A percentile compares a stretch with the other conserved stretches of the same genome.
Conservation (phyloP, 2,113 vertebrate genomes). For the Melanerpes formicivorus region DNA sequence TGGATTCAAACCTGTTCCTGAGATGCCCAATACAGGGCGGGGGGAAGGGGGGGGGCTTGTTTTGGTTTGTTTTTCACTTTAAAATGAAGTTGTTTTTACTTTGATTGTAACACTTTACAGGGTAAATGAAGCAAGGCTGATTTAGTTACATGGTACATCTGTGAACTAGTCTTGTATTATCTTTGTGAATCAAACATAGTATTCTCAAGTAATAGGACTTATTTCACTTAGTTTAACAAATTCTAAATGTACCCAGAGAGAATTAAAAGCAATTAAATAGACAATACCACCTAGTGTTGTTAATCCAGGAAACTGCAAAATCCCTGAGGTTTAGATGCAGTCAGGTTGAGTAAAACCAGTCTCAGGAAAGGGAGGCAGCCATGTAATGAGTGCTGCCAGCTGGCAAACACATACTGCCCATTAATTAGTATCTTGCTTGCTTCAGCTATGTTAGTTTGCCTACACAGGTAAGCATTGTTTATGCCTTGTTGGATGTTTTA, state of each 20-base stretch:
- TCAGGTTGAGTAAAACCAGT: background rate
- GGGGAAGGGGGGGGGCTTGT: background rate
- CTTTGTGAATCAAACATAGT: constrained; percentile 6
- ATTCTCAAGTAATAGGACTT: background rate
- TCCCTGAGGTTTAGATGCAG: background rate
- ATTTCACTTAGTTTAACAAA: background rate
- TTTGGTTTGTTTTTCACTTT: background rate
- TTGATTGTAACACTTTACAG: constrained; percentile 42
- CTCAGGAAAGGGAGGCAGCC: background rate
- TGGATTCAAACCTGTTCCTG: constrained; percentile 8
- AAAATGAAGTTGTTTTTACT: background rate
- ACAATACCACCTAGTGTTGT: background rate
- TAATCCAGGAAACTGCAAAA: constrained; percentile 29
- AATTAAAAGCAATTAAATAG: background rate
- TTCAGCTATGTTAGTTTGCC: background rate
- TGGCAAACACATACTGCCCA: background rate
- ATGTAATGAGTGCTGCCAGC: background rate
- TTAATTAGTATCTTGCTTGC: background rate
- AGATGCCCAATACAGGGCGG: background rate
- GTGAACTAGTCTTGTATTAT: background rate
- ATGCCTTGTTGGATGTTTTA: background rate
- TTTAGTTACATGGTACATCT: background rate
- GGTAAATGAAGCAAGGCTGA: constrained; percentile 64
- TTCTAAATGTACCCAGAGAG: background rate
- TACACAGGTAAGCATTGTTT: background rate